These are phyloP conservation scores for Eira barbara DNA, from an alignment of 2,113 vertebrate genomes.

Conservation along the genomic window DNA sequence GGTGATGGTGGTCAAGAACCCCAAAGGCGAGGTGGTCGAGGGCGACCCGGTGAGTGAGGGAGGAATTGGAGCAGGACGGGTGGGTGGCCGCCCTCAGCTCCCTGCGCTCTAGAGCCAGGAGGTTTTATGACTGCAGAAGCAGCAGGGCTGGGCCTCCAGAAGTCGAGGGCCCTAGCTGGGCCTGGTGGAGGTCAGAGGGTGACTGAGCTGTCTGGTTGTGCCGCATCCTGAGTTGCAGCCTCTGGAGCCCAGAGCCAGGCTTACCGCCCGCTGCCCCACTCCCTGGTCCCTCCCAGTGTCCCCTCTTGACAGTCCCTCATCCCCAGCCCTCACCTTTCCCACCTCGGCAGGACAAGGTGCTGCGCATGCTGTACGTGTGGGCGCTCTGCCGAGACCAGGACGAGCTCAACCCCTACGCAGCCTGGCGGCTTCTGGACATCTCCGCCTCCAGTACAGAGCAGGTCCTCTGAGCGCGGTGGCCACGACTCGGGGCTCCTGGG, in stretches of 20 bases:
- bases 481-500: rapidly evolving
- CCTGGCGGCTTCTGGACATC: constrained; percentile 96
- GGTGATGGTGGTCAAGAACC: constrained; percentile 93
- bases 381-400: constrained; percentile 96
- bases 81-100: neutral
- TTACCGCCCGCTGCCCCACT: neutral
- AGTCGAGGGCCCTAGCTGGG: neutral
- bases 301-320: rapidly evolving
- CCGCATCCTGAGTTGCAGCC: neutral
- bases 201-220: rapidly evolving
- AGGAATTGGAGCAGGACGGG: neutral
- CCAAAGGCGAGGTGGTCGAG: constrained; percentile 93
- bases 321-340: neutral
- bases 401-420: constrained; percentile 92
- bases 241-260: neutral
- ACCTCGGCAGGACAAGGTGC: constrained; percentile 91
- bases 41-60: constrained; percentile 91
- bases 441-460: constrained; percentile 96
- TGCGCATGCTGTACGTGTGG: constrained; percentile 97
- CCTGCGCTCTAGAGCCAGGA: rapidly evolving
- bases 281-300: neutral
- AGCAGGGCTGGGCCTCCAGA: neutral
- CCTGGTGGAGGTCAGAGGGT: neutral
- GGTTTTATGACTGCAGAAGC: neutral
- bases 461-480: constrained; percentile 86